Evolutionary conservation across 2,113 vertebrate species (phyloP).

Genomic region (human (Homo sapiens)): DNA sequence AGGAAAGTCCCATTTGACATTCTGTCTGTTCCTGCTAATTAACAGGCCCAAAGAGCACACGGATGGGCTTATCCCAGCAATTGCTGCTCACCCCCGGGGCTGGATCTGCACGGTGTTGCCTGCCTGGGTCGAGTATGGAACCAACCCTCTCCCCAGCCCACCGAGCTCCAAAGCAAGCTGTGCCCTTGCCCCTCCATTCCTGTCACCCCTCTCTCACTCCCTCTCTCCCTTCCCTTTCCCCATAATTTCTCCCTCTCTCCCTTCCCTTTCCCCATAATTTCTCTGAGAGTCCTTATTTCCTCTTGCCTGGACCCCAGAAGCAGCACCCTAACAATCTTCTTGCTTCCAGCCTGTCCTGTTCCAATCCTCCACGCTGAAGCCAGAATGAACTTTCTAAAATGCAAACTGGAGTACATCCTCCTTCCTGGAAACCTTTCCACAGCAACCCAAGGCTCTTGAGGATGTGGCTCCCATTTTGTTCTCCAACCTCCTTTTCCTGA

Average conservation of each 20-base stretch:
- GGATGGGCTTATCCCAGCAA: neutral
- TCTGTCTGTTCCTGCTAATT: neutral
- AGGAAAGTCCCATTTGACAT: conserved; percentile 4
- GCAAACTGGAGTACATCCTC: fast-evolving
- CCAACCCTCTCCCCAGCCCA: too few species aligned
- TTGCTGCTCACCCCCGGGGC: neutral
- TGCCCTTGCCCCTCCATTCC: neutral
- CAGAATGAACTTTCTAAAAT: neutral
- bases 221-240: neutral
- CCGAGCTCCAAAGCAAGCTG: neutral
- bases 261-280: neutral
- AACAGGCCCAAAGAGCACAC: neutral
- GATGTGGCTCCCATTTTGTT: neutral
- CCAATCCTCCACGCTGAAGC: neutral
- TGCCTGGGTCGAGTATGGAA: neutral
- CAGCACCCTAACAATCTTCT: neutral
- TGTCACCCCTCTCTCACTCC: neutral
- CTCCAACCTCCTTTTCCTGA: neutral
- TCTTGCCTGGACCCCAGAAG: neutral
- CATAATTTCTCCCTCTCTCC: neutral
- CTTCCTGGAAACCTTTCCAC: neutral
- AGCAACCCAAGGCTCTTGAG: neutral
- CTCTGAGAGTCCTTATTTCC: neutral
- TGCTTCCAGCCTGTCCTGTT: neutral
- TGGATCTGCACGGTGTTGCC: neutral